Evolutionary conservation across 2,888 invertebrate species (phyloP), one percentile per base, ranked within the genome.

Genomic region (Julus scandinavius): DNA sequence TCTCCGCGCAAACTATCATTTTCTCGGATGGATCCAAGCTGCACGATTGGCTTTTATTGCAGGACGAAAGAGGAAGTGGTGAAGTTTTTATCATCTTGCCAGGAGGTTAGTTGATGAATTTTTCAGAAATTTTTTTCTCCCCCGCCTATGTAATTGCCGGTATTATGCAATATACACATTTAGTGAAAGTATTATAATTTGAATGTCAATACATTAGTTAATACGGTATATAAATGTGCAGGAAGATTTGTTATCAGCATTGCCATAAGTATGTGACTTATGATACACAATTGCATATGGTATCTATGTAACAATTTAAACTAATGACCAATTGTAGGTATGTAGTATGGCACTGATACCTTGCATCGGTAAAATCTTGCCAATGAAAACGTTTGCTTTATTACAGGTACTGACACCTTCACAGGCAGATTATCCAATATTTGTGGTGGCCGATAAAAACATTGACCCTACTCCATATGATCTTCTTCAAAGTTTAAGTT

Each of bases 41-140:
- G 97, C 92, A 97, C 97, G 91, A 95, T 97, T 89, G 97, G 97
- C 20, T 98, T 98, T 92, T 97, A 97, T 92, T 95, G 97, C 91
- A 94, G 94, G 88, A 95, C 95, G 89, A 95, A 94, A 92, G 93
- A 94, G 89, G 96, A 97, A 90, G 96, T 97, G 92, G 94, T 96
- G 90, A 95, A 94, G 90, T 96, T 96, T 92, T 93, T 96, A 58
- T 90, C 87, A 54, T 86, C 89, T 15, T 89, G 89, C 38, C 54
- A 85, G 2, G 88, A 89, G 87, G 89, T 89, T 41, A 41, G 72
- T 72, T 29, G 6, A 3, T 72, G 2, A 29, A 72, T 72, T 29
- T 20, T 63, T 17, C n/a, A 63, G 63, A 63, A 63, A 63, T 20
- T 17, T 15, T 54, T 17, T 15, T 17, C 15, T 15, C 15, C 15